Conservation (phyloP, 2,113 vertebrate species). For the Urocitellus parryii region DNA sequence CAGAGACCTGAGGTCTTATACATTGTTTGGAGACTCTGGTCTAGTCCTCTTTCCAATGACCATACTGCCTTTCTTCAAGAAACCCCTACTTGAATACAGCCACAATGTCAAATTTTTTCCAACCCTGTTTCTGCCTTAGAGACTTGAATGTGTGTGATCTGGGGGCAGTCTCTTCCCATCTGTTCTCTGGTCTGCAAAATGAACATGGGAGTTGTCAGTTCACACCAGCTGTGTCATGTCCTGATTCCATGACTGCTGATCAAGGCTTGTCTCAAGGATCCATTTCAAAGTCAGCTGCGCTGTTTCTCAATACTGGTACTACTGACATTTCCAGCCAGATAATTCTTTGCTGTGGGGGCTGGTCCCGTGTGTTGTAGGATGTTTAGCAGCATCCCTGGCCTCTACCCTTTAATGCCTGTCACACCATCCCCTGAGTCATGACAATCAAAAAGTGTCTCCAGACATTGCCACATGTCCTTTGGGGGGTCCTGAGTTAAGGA, state of each 20-base stretch:
- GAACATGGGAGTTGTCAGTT: background rate
- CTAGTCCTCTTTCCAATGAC: background rate
- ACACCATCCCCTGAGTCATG: background rate
- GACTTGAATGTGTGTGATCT: background rate
- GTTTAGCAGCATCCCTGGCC: background rate
- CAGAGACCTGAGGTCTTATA: background rate
- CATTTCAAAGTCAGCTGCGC: background rate
- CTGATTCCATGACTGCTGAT: background rate
- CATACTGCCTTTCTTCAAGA: background rate
- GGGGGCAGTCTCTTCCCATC: background rate
- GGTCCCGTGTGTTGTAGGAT: background rate
- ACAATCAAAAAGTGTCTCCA: background rate
- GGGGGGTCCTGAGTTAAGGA: background rate
- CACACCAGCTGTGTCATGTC: background rate
- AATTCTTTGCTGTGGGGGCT: background rate
- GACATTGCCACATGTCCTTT: background rate
- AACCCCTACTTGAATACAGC: background rate
- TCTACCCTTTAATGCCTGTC: background rate
- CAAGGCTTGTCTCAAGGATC: background rate
- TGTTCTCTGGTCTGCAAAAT: constrained; percentile 14
- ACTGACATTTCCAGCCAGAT: background rate
- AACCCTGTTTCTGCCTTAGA: constrained; percentile 15
- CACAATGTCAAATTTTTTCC: background rate
- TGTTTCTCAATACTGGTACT: background rate
- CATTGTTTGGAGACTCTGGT: background rate